Conservation (phyloP, 2,888 invertebrate species). For the Sepioteuthis lessoniana region DNA sequence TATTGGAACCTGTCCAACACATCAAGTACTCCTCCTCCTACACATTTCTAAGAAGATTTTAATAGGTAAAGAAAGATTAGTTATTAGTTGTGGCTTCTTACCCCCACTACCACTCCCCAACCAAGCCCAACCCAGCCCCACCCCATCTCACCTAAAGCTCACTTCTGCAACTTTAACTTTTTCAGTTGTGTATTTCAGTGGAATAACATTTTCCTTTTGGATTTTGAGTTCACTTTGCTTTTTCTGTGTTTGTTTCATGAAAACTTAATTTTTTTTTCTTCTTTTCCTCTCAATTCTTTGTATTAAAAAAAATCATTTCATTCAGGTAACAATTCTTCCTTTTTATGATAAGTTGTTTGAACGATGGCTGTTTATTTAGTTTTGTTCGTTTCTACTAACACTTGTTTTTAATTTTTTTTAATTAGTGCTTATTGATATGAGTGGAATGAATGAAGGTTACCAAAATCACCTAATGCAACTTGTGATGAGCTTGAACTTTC, state of each 20-base stretch:
- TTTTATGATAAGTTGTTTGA: too few species aligned
- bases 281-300: neutral
- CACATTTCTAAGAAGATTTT: neutral
- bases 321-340: neutral
- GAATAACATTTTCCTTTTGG: neutral
- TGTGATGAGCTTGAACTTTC: neutral
- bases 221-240: neutral
- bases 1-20: neutral
- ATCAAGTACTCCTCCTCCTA: neutral
- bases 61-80: neutral
- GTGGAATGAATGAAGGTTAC: neutral
- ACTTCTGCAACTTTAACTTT: too few species aligned
- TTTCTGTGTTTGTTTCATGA: neutral
- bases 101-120: conserved; percentile 49
- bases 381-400: too few species aligned
- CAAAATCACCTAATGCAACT: conserved; percentile 14
- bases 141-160: too few species aligned
- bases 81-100: conserved; percentile 4
- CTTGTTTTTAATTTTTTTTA: too few species aligned
- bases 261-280: neutral
- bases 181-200: neutral
- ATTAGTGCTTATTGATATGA: neutral
- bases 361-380: too few species aligned
- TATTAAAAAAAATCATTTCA: neutral
- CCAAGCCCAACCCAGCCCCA: neutral